phyloP scores from a whole-genome alignment of 1,140 invertebrate genomes.

The Schlechtendalia chinensis region DNA sequence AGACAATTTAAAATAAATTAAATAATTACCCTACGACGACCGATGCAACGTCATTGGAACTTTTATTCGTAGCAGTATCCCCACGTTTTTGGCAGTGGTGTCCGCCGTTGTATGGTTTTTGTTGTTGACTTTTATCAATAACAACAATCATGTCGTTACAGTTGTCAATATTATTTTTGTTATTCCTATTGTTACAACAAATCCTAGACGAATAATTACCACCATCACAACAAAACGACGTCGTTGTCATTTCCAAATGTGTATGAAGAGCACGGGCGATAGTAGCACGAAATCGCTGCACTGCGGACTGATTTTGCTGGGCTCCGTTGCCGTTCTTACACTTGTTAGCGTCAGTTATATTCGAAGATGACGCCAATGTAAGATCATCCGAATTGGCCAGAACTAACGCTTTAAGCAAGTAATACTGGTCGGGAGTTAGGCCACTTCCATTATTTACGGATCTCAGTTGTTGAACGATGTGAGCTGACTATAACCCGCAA shows the following conservation, averaged over 20 bases:
- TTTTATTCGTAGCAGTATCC: background rate
- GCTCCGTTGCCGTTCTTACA: background rate
- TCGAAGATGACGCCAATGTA: background rate
- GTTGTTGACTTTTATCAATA: background rate
- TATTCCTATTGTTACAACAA: background rate
- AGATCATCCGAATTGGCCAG: slow-evolving; percentile 88
- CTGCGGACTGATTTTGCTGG: slow-evolving; percentile 58
- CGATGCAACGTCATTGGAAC: background rate
- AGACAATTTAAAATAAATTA: background rate
- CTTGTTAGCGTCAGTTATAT: background rate
- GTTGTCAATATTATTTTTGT: background rate
- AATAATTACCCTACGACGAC: background rate
- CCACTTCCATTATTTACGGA: slow-evolving; percentile 7
- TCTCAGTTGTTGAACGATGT: slow-evolving; percentile 84
- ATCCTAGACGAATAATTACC: background rate
- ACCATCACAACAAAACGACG: background rate
- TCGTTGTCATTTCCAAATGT: background rate
- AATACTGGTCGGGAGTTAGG: slow-evolving; percentile 65
- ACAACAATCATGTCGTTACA: background rate
- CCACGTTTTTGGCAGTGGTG: background rate
- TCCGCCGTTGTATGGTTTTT: background rate
- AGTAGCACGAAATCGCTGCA: slow-evolving; percentile 82
- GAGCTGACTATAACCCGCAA: slow-evolving; percentile 66
- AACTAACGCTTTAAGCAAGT: slow-evolving; percentile 86
- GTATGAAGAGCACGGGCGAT: slow-evolving; percentile 58